A percentile compares a stretch with the other conserved stretches of the same genome.
These are phyloP conservation scores for Scaptomyza pallida DNA, from an alignment of 1,140 invertebrate genomes.

Conservation along the genomic window DNA sequence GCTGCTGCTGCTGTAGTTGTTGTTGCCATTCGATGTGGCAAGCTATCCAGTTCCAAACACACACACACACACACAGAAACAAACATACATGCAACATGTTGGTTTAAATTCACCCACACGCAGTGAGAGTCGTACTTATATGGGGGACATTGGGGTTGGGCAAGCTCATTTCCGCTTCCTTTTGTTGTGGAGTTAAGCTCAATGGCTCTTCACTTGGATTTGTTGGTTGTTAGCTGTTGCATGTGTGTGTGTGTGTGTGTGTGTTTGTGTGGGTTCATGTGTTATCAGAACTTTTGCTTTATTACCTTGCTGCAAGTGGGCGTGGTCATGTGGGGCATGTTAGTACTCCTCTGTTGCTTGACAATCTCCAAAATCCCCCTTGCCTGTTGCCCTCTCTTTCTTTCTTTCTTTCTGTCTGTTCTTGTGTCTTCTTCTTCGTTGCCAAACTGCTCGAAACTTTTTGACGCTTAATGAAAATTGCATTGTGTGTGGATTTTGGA, in stretches of 20 bases:
- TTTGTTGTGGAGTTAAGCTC: conserved; percentile 52
- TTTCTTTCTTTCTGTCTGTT: no score
- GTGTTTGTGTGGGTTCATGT: conserved; percentile 27
- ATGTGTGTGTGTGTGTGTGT: not conserved
- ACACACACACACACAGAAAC: conserved; percentile 18
- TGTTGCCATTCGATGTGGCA: conserved; percentile 10
- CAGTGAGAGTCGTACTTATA: no score
- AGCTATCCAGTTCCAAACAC: conserved; percentile 9
- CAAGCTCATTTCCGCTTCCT: conserved; percentile 71
- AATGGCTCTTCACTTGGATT: conserved; percentile 16
- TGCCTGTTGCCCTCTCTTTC: no score
- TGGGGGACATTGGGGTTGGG: conserved; percentile 27
- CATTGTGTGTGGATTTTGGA: conserved; percentile 53
- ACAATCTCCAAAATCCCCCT: not conserved
- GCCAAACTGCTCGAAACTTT: conserved; percentile 13
- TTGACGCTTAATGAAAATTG: conserved; percentile 76
- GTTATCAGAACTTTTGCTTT: conserved; percentile 75
- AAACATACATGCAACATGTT: not conserved
- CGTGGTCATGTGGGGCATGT: conserved; percentile 5
- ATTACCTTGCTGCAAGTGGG: conserved; percentile 63
- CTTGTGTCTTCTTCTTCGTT: no score
- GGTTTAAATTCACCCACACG: not conserved
- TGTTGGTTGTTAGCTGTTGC: not conserved
- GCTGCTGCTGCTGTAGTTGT: conserved; percentile 1
- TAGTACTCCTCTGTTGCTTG: conserved; percentile 27